A percentile compares a stretch with the other conserved stretches of the same genome.
phyloP scores from a whole-genome alignment of 1,140 invertebrate species.

The Palaemon carinicauda region DNA sequence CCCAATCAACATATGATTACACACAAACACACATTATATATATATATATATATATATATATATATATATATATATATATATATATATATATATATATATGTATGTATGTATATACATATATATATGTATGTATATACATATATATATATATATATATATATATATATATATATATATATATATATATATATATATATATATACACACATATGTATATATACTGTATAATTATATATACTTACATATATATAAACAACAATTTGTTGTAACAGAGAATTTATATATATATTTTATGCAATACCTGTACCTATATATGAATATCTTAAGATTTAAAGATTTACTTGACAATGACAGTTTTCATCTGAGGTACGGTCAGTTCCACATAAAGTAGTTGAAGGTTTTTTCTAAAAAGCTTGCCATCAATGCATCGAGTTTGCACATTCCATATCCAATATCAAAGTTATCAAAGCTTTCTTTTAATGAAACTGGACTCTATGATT shows the following conservation, averaged over 20 bases:
- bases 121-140: not conserved
- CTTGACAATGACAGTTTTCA: no score
- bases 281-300: no score
- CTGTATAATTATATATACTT: not conserved
- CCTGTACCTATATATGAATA: not conserved
- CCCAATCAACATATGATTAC: no score
- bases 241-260: not conserved
- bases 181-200: not conserved
- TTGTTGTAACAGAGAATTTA: no score
- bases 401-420: no score
- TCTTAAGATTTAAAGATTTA: no score
- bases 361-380: no score
- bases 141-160: not conserved
- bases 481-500: no score
- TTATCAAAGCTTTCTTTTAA: no score
- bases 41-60: not conserved
- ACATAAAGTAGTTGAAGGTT: no score
- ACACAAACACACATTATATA: not conserved
- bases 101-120: not conserved
- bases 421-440: no score
- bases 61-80: conserved; percentile 1
- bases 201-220: not conserved
- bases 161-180: not conserved
- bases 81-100: not conserved
- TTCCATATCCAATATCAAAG: no score